phyloP scores from a whole-genome alignment of 2,888 invertebrate species.

The Eristalis pertinax region DNA sequence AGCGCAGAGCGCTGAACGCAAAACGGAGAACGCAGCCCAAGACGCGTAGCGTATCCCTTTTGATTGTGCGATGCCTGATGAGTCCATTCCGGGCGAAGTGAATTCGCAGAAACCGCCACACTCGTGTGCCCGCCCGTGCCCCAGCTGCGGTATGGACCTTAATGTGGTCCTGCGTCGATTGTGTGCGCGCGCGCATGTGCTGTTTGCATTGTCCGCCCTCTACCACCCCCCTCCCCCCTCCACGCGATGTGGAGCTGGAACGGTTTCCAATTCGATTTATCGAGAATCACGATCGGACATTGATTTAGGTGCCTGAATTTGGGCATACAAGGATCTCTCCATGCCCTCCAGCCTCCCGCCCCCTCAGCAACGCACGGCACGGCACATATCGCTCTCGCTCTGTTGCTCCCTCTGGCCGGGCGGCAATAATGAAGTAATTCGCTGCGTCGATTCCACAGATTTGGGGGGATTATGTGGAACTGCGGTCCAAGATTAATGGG shows the following conservation, averaged over 20 bases:
- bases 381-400: not conserved
- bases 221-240: no score
- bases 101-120: slow-evolving; percentile 66
- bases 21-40: slow-evolving; percentile 57
- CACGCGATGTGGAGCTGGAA: not conserved
- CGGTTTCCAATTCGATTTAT: slow-evolving; percentile 68
- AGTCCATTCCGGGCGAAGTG: slow-evolving; percentile 60
- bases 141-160: slow-evolving; percentile 54
- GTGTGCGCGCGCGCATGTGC: slow-evolving; percentile 17
- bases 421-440: slow-evolving; percentile 72
- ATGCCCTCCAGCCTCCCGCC: not conserved
- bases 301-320: slow-evolving; percentile 72
- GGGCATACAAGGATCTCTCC: slow-evolving; percentile 64
- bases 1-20: slow-evolving; percentile 50
- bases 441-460: slow-evolving; percentile 67
- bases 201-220: slow-evolving; percentile 12
- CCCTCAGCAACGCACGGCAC: not conserved
- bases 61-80: slow-evolving; percentile 67
- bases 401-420: not conserved
- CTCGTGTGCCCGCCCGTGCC: slow-evolving; percentile 26
- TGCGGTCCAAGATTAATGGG: slow-evolving; percentile 65
- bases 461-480: slow-evolving; percentile 68
- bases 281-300: slow-evolving; percentile 70
- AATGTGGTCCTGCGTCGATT: slow-evolving; percentile 52
- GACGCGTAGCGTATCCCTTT: slow-evolving; percentile 67